Evolutionary conservation across 1,140 invertebrate genomes (phyloP).

Genomic region (Lepidurus apus): DNA sequence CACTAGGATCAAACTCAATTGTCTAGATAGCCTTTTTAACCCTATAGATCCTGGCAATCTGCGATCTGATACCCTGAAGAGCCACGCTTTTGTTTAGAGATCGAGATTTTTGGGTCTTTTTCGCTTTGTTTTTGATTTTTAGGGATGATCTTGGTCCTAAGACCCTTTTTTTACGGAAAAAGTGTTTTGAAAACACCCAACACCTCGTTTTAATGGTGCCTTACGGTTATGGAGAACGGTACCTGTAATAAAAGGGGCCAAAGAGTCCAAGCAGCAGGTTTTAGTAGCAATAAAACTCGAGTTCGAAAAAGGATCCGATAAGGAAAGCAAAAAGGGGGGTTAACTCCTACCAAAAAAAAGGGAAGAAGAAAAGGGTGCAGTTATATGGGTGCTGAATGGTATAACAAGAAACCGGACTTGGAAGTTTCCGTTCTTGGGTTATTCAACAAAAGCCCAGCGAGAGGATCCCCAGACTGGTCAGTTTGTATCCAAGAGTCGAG

Average conservation of each 20-base stretch:
- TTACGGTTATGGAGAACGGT: neutral
- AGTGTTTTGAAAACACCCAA: neutral
- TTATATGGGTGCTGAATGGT: neutral
- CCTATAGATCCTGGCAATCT: neutral
- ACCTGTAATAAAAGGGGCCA: slow-evolving; percentile 11
- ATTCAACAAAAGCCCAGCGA: neutral
- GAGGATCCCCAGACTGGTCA: neutral
- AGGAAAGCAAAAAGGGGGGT: neutral
- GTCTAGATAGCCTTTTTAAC: neutral
- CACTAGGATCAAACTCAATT: neutral
- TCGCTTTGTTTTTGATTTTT: neutral
- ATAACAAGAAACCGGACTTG: neutral
- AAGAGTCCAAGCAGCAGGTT: neutral
- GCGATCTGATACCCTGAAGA: neutral
- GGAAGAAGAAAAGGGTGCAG: neutral
- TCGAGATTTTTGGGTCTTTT: neutral
- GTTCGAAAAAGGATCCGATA: neutral
- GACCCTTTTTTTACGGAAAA: neutral
- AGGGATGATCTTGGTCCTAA: neutral
- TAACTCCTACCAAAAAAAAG: neutral
- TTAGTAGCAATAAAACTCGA: slow-evolving; percentile 20
- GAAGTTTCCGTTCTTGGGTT: neutral
- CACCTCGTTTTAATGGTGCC: neutral
- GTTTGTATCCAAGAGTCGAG: neutral
- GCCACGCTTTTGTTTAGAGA: neutral